These are phyloP conservation scores for Oncorhynchus tshawytscha DNA, from an alignment of 2,113 vertebrate genomes.

Conservation along the genomic window DNA sequence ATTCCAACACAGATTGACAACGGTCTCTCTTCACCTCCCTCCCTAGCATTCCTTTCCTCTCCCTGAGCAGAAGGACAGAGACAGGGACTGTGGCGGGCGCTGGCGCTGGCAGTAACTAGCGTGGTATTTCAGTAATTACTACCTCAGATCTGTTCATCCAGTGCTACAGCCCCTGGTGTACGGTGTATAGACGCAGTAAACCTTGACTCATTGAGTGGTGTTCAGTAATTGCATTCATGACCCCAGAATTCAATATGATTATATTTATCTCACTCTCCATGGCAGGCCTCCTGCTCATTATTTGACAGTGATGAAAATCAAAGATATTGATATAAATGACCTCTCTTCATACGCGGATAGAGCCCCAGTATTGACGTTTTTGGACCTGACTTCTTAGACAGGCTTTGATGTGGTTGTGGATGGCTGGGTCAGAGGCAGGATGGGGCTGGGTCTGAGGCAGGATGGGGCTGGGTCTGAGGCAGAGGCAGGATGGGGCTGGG, in stretches of 20 bases:
- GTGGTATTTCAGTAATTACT: neutral
- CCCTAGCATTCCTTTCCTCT: neutral
- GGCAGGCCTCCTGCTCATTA: slow-evolving; percentile 53
- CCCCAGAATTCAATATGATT: slow-evolving; percentile 54
- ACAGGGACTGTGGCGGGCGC: neutral
- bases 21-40: neutral
- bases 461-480: neutral
- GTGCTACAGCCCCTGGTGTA: neutral
- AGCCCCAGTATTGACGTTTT: slow-evolving; percentile 42
- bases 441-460: neutral
- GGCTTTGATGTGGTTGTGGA: slow-evolving; percentile 40
- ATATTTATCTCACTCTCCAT: slow-evolving; percentile 35
- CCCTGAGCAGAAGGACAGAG: neutral
- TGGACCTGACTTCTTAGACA: slow-evolving; percentile 26
- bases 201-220: slow-evolving; percentile 49
- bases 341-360: slow-evolving; percentile 27
- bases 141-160: neutral
- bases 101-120: no score
- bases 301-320: slow-evolving; percentile 62
- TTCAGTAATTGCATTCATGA: slow-evolving; percentile 63
- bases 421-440: neutral
- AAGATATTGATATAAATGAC: slow-evolving; percentile 63
- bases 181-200: slow-evolving; percentile 8
- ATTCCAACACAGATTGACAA: neutral
- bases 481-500: neutral